phyloP scores from a whole-genome alignment of 2,888 invertebrate species.

The Pterobdella sp. region DNA sequence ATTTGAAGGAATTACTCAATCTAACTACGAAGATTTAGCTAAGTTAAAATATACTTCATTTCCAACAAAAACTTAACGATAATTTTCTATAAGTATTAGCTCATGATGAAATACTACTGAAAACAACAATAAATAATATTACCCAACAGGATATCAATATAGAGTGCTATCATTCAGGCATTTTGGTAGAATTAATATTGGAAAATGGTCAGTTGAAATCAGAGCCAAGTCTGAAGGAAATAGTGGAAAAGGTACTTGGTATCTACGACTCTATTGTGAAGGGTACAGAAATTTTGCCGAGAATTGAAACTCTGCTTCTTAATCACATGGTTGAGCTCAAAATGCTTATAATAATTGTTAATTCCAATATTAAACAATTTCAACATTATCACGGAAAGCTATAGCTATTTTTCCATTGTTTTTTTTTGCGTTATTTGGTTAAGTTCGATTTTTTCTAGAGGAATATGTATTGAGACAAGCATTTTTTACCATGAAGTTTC shows the following conservation, averaged over 20 bases:
- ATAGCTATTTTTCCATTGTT: no score
- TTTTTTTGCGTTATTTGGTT: no score
- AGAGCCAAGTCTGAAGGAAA: slow-evolving; percentile 57
- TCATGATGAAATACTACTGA: not conserved
- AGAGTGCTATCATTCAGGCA: slow-evolving; percentile 51
- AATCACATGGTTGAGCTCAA: slow-evolving; percentile 58
- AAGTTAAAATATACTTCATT: no score
- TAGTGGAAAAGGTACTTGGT: slow-evolving; percentile 63
- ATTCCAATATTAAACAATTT: no score
- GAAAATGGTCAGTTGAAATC: slow-evolving; percentile 49
- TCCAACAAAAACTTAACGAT: no score
- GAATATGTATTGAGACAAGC: no score
- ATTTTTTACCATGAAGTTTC: not conserved
- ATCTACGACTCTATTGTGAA: slow-evolving; percentile 67
- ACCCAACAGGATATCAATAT: slow-evolving; percentile 45
- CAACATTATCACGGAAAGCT: no score
- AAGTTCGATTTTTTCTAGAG: no score
- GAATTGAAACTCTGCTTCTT: slow-evolving; percentile 71
- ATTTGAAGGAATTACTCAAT: no score
- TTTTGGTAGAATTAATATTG: slow-evolving; percentile 50
- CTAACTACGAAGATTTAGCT: no score
- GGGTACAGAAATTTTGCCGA: slow-evolving; percentile 64
- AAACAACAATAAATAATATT: not conserved
- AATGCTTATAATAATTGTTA: no score
- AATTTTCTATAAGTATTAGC: no score